Percentiles rank a stretch among this genome's conserved stretches.
Evolutionary conservation across 2,113 vertebrate species (phyloP).

Genomic region (Phalacrocorax carbo): DNA sequence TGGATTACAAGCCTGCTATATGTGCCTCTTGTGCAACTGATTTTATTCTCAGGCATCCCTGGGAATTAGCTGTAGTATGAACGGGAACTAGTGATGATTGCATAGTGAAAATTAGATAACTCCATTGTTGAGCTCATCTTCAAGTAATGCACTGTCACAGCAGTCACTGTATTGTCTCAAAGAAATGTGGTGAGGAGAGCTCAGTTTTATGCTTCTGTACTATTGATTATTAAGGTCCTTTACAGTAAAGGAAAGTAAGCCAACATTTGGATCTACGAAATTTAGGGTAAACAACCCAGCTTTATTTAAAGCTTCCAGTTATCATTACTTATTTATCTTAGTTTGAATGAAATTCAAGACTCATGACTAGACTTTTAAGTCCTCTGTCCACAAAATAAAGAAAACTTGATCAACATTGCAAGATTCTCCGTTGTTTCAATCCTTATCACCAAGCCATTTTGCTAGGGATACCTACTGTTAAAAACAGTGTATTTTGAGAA

Average conservation of each 20-base stretch:
- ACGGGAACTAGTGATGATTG: background rate
- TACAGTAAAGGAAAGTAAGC: background rate
- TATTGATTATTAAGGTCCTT: background rate
- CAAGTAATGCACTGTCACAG: background rate
- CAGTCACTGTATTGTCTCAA: background rate
- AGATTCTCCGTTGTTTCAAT: background rate
- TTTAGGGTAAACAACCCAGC: background rate
- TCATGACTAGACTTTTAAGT: background rate
- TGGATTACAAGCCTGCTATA: background rate
- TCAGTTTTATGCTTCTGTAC: background rate
- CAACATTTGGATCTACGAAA: background rate
- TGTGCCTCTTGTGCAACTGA: background rate
- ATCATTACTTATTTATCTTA: background rate
- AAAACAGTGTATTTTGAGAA: background rate
- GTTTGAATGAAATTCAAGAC: background rate
- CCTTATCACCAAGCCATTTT: background rate
- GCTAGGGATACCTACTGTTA: background rate
- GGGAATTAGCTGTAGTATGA: background rate
- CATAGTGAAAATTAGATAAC: background rate
- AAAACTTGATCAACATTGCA: background rate
- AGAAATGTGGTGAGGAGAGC: background rate
- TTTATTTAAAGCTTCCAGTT: background rate
- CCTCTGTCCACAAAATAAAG: background rate
- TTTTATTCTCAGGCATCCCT: background rate
- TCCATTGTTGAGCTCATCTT: background rate